Evolutionary conservation across 2,888 invertebrate species (phyloP).

Genomic region (Chymomyza fuscimana): DNA sequence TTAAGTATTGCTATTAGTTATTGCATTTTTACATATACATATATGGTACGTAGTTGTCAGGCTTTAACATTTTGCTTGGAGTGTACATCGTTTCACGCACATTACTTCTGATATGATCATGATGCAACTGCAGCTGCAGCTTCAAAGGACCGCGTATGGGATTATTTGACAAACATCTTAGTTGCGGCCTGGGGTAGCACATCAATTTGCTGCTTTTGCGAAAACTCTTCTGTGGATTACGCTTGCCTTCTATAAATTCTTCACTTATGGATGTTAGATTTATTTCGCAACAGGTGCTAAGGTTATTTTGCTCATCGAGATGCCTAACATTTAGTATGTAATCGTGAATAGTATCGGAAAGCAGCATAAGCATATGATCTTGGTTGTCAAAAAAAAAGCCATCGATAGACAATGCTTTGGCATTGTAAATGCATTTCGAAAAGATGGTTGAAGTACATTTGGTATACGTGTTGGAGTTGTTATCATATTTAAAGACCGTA

Average conservation of each 20-base stretch:
- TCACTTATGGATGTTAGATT: not conserved
- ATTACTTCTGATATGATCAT: not conserved
- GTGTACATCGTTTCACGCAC: not conserved
- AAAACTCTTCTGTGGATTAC: not conserved
- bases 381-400: not conserved
- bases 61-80: too few relatives aligned
- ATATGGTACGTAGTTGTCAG: too few relatives aligned
- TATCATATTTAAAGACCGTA: not conserved
- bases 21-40: too few relatives aligned
- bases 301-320: not conserved
- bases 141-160: not conserved
- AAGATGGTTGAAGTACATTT: not conserved
- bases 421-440: not conserved
- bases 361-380: not conserved
- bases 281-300: not conserved
- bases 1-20: too few relatives aligned
- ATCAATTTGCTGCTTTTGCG: not conserved
- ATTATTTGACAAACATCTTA: not conserved
- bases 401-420: not conserved
- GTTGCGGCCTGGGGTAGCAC: not conserved
- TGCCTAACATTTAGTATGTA: not conserved
- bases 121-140: not conserved
- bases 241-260: not conserved
- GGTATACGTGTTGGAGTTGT: not conserved
- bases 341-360: not conserved